These are phyloP conservation scores for Camponotus vicinus DNA, from an alignment of 1,140 invertebrate genomes.

Conservation along the genomic window DNA sequence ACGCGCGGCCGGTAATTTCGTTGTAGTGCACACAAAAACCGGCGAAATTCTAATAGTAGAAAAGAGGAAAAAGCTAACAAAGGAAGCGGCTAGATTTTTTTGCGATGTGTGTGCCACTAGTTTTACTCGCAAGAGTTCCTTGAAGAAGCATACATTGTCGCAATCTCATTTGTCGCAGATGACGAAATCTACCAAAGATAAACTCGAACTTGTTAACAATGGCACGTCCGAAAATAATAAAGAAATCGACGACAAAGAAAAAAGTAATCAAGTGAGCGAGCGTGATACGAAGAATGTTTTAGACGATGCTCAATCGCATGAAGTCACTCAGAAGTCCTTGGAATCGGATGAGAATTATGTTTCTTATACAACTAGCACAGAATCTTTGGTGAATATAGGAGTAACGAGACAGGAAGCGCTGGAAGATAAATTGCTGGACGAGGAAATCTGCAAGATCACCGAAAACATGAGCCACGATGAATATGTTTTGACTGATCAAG, in stretches of 20 bases:
- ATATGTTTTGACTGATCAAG: slow-evolving; percentile 83
- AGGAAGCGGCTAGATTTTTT: slow-evolving; percentile 83
- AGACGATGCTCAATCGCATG: neutral
- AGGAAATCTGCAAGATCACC: slow-evolving; percentile 85
- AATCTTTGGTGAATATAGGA: slow-evolving; percentile 38
- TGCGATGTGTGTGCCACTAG: slow-evolving; percentile 83
- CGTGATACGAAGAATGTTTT: neutral
- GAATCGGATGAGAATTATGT: neutral
- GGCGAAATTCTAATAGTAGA: slow-evolving; percentile 84
- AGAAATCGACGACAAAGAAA: slow-evolving; percentile 3
- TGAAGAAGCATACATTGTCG: slow-evolving; percentile 84
- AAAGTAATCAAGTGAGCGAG: slow-evolving; percentile 32
- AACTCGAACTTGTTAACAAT: slow-evolving; percentile 12
- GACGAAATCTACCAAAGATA: slow-evolving; percentile 65
- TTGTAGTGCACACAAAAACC: slow-evolving; percentile 81
- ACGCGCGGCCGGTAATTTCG: slow-evolving; percentile 79
- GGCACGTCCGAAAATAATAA: slow-evolving; percentile 2
- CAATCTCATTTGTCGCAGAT: slow-evolving; percentile 82
- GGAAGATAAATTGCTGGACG: slow-evolving; percentile 83
- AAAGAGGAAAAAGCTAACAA: slow-evolving; percentile 84
- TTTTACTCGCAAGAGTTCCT: slow-evolving; percentile 84
- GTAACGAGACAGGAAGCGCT: slow-evolving; percentile 67
- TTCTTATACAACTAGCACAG: neutral
- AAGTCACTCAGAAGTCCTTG: neutral
- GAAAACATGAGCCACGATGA: slow-evolving; percentile 86